Evolutionary conservation across 2,888 invertebrate species (phyloP).

Genomic region (Nephrotoma appendiculata): DNA sequence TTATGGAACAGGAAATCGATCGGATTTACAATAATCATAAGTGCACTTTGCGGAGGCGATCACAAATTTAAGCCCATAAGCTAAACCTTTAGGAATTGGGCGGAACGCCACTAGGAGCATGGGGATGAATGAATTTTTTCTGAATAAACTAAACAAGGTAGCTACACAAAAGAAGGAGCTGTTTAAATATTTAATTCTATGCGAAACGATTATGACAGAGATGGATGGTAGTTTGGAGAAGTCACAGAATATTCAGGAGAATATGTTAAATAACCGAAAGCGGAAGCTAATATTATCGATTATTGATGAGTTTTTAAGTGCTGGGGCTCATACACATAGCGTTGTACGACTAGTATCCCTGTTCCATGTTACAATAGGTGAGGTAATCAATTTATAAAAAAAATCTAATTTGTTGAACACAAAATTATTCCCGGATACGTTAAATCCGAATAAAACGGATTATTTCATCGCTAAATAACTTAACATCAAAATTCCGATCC

Average conservation of each 20-base stretch:
- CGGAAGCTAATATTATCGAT: conserved; percentile 58
- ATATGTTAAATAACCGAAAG: conserved; percentile 58
- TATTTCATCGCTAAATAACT: conserved; percentile 8
- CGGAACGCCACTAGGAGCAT: conserved; percentile 58
- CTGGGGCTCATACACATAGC: conserved; percentile 51
- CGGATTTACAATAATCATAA: conserved; percentile 73
- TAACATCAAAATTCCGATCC: neutral
- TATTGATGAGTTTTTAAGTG: conserved; percentile 66
- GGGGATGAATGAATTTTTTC: conserved; percentile 81
- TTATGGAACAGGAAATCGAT: conserved; percentile 33
- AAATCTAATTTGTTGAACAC: conserved; percentile 63
- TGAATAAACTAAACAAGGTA: conserved; percentile 70
- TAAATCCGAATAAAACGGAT: neutral
- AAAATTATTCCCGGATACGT: conserved; percentile 39
- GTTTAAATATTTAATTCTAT: no score
- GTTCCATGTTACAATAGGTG: conserved; percentile 66
- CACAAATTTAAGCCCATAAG: conserved; percentile 66
- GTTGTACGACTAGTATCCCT: conserved; percentile 68
- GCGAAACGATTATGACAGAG: conserved; percentile 75
- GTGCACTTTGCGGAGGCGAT: conserved; percentile 85
- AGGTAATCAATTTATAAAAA: conserved; percentile 54
- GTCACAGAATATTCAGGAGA: conserved; percentile 53
- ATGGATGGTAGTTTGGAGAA: conserved; percentile 61
- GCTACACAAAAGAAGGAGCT: conserved; percentile 73
- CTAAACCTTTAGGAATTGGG: conserved; percentile 65